Evolutionary conservation across 2,113 vertebrate species (phyloP).

Genomic region (Lepus americanus): DNA sequence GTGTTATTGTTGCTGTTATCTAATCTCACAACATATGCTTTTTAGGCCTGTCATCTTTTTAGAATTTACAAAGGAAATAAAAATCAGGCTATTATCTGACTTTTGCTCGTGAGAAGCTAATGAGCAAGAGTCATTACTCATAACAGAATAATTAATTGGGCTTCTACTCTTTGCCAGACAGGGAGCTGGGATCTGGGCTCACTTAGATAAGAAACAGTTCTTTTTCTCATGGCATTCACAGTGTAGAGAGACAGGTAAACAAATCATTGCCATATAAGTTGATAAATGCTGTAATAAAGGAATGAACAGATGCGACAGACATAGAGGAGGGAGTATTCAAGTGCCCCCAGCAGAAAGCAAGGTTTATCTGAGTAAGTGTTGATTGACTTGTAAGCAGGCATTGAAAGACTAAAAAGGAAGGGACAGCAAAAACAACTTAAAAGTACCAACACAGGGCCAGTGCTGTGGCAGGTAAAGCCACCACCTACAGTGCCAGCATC

Average conservation of each 20-base stretch:
- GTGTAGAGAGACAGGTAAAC: constrained; percentile 71
- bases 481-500: too few species aligned
- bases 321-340: neutral
- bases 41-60: constrained; percentile 60
- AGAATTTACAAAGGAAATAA: constrained; percentile 74
- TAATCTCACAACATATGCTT: constrained; percentile 41
- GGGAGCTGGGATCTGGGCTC: constrained; percentile 68
- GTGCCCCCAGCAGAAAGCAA: constrained; percentile 53
- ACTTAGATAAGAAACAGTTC: constrained; percentile 68
- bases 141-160: constrained; percentile 74
- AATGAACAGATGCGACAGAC: constrained; percentile 69
- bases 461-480: too few species aligned
- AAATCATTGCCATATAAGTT: constrained; percentile 73
- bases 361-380: neutral
- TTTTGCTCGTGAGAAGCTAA: constrained; percentile 64
- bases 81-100: constrained; percentile 67
- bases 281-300: constrained; percentile 77
- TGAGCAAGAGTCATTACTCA: constrained; percentile 73
- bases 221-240: constrained; percentile 61
- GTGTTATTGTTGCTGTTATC: constrained; percentile 38
- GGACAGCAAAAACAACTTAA: neutral
- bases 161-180: constrained; percentile 71
- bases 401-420: constrained; percentile 18
- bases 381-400: constrained; percentile 14
- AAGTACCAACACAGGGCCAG: neutral